These are phyloP conservation scores for Lates japonicus DNA, from an alignment of 2,797 vertebrate species.

Conservation along the genomic window DNA sequence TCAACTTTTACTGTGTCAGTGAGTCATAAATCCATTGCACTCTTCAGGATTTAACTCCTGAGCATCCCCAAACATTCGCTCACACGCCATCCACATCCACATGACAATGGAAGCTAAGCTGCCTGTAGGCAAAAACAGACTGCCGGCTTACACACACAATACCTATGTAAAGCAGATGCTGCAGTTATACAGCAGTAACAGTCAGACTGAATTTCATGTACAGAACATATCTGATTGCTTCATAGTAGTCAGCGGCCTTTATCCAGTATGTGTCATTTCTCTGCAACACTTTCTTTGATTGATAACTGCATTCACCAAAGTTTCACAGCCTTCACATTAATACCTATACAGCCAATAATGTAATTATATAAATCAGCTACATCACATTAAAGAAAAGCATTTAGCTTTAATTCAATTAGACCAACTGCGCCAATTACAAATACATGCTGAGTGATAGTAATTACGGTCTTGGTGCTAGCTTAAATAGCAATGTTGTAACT, in stretches of 20 bases:
- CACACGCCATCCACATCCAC: constrained; percentile 66
- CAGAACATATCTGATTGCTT: constrained; percentile 33
- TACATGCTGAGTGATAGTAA: constrained; percentile 20
- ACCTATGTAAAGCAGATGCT: constrained; percentile 68
- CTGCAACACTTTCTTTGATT: neutral
- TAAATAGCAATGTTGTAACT: constrained; percentile 19
- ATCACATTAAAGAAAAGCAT: constrained; percentile 29
- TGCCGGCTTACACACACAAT: constrained; percentile 65
- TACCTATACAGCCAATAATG: constrained; percentile 20
- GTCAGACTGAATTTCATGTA: constrained; percentile 27
- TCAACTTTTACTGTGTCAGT: constrained; percentile 45
- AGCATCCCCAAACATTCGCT: constrained; percentile 66
- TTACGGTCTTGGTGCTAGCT: constrained; percentile 22
- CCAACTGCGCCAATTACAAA: constrained; percentile 22
- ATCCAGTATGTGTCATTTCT: neutral
- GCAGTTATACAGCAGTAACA: constrained; percentile 50
- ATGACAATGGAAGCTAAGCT: constrained; percentile 77
- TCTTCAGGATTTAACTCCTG: constrained; percentile 68
- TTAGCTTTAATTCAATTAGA: constrained; percentile 23
- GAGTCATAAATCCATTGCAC: constrained; percentile 61
- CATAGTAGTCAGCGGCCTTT: neutral
- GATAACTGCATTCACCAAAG: neutral
- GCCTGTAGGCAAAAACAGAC: constrained; percentile 71
- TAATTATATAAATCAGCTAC: neutral
- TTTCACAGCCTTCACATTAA: neutral